These are phyloP conservation scores for Xylota sylvarum DNA, from an alignment of 2,888 invertebrate species.

Conservation along the genomic window DNA sequence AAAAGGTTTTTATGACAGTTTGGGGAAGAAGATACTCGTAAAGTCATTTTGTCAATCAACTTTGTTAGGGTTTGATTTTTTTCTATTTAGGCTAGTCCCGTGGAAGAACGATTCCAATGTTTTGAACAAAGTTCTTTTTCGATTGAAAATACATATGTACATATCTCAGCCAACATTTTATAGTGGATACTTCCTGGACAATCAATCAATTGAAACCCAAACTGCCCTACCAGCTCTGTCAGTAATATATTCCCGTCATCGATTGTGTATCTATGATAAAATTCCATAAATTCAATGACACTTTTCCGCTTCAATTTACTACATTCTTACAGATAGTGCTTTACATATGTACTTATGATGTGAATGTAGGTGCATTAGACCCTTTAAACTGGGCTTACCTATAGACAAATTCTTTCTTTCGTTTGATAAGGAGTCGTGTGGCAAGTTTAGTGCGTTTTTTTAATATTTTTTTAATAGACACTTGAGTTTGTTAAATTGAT, in stretches of 20 bases:
- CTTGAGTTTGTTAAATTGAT: conserved; percentile 29
- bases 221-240: not conserved
- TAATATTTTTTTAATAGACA: conserved; percentile 17
- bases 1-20: no score
- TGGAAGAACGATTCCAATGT: not conserved
- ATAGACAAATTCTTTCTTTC: conserved; percentile 9
- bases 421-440: conserved; percentile 56
- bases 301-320: not conserved
- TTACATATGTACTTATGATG: not conserved
- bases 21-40: no score
- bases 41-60: no score
- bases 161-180: not conserved
- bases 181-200: not conserved
- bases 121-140: no score
- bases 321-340: not conserved
- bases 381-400: not conserved
- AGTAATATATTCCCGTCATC: not conserved
- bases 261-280: conserved; percentile 10
- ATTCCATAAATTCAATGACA: conserved; percentile 33
- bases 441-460: conserved; percentile 25
- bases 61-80: no score
- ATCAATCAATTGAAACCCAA: not conserved
- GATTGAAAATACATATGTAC: no score
- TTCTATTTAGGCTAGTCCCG: no score
- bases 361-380: not conserved